Evolutionary conservation across 2,797 vertebrate genomes (phyloP).

Genomic region (Anomalospiza imberbis): DNA sequence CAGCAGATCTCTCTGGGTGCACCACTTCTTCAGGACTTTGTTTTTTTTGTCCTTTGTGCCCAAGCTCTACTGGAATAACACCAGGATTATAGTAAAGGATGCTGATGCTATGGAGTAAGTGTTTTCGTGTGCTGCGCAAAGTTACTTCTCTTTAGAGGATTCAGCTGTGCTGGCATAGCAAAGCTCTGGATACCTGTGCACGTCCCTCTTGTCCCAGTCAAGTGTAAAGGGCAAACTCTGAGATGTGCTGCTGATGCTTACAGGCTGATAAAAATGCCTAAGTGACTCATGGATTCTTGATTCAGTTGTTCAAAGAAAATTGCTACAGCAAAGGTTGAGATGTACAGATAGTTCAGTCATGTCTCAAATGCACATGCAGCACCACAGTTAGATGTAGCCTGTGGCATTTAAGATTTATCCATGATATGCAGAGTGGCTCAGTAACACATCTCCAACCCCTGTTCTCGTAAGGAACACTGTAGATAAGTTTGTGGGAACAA

Average conservation of each 20-base stretch:
- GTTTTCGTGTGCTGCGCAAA: neutral
- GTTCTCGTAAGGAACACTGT: neutral
- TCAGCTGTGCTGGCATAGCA: neutral
- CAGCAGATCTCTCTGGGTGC: neutral
- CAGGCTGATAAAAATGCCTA: neutral
- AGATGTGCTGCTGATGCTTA: neutral
- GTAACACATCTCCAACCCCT: neutral
- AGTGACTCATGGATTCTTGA: neutral
- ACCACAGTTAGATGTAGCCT: neutral
- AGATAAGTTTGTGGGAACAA: neutral
- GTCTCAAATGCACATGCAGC: neutral
- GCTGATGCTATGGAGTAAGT: neutral
- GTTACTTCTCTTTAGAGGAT: neutral
- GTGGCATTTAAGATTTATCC: neutral
- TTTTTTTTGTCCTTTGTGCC: neutral
- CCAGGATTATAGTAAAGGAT: neutral
- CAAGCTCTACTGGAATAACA: neutral
- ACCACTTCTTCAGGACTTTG: neutral
- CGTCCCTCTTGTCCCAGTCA: neutral
- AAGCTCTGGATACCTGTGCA: neutral
- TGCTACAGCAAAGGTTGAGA: neutral
- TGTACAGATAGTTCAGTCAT: neutral
- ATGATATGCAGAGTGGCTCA: neutral
- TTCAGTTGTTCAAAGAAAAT: neutral
- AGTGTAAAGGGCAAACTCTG: neutral